A percentile compares a stretch with the other conserved stretches of the same genome.
Evolutionary conservation across 2,113 vertebrate genomes (phyloP).

Genomic region (Hemibagrus wyckioides): DNA sequence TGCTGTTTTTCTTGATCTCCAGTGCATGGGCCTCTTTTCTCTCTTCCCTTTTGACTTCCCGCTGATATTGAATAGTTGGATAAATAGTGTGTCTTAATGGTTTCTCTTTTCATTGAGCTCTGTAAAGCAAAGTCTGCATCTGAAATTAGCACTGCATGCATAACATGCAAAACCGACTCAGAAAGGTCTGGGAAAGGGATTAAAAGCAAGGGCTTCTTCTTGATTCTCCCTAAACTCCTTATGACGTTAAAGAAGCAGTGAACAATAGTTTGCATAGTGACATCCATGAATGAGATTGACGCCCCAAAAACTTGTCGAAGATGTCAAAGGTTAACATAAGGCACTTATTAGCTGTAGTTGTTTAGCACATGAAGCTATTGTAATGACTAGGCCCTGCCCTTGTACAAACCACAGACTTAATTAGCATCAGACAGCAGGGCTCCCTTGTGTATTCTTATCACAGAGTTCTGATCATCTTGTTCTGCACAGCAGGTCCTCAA

Average conservation of each 20-base stretch:
- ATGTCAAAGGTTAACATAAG: background rate
- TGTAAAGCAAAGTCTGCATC: slow-evolving; percentile 61
- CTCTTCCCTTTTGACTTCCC: slow-evolving; percentile 25
- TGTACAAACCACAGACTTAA: slow-evolving; percentile 23
- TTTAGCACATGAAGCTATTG: background rate
- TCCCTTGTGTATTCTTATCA: background rate
- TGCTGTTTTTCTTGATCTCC: background rate
- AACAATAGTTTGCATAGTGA: slow-evolving; percentile 27
- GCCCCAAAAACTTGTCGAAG: slow-evolving; percentile 12
- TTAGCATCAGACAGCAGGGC: slow-evolving; percentile 20
- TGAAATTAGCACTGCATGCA: slow-evolving; percentile 63
- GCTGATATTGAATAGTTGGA: slow-evolving; percentile 52
- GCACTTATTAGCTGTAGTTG: background rate
- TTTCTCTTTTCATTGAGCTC: slow-evolving; percentile 56
- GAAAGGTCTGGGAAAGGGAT: slow-evolving; percentile 43
- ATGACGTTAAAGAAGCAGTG: slow-evolving; percentile 61
- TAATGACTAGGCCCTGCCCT: background rate
- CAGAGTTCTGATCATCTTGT: slow-evolving; percentile 7
- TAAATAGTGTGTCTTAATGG: slow-evolving; percentile 63
- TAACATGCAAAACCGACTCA: slow-evolving; percentile 54
- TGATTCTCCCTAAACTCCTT: slow-evolving; percentile 31
- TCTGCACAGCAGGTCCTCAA: background rate
- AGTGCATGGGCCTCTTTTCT: slow-evolving; percentile 32
- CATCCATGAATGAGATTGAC: slow-evolving; percentile 21
- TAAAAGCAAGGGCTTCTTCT: slow-evolving; percentile 51